Percentiles rank a stretch among this genome's conserved stretches.
Evolutionary conservation across 2,113 vertebrate genomes (phyloP).

Genomic region (Sarotherodon lohbergeri): DNA sequence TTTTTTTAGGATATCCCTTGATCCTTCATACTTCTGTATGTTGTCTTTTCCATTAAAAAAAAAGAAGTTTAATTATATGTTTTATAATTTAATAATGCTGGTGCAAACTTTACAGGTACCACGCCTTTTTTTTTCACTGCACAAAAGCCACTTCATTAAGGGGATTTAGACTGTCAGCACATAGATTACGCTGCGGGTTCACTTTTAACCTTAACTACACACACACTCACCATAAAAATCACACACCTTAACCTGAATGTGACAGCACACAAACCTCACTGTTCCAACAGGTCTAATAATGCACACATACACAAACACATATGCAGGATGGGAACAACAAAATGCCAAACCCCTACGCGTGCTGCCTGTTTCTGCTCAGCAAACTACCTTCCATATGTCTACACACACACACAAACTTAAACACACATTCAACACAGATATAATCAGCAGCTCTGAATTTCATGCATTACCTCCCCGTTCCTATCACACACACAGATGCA

Average conservation of each 20-base stretch:
- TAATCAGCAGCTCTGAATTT: conserved; percentile 33
- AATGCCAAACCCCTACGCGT: conserved; percentile 32
- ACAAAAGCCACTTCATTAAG: conserved; percentile 33
- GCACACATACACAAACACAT: neutral
- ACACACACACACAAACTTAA: neutral
- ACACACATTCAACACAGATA: conserved; percentile 11
- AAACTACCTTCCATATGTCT: neutral
- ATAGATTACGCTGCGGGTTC: conserved; percentile 33
- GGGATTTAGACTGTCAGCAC: conserved; percentile 45
- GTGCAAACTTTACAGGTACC: conserved; percentile 9
- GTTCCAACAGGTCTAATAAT: conserved; percentile 23
- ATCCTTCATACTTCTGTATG: neutral
- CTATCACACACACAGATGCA: neutral
- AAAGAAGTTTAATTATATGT: neutral
- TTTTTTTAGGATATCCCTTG: neutral
- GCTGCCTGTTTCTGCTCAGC: conserved; percentile 49
- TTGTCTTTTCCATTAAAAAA: neutral
- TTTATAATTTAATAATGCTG: conserved; percentile 22
- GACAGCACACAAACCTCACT: neutral
- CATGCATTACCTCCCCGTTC: neutral
- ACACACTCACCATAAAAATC: neutral
- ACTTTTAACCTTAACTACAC: conserved; percentile 34
- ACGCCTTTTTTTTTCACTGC: neutral
- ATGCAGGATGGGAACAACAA: conserved; percentile 9
- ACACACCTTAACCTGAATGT: conserved; percentile 5